These are phyloP conservation scores for Odontothrips loti DNA, from an alignment of 2,888 invertebrate genomes.

Conservation along the genomic window DNA sequence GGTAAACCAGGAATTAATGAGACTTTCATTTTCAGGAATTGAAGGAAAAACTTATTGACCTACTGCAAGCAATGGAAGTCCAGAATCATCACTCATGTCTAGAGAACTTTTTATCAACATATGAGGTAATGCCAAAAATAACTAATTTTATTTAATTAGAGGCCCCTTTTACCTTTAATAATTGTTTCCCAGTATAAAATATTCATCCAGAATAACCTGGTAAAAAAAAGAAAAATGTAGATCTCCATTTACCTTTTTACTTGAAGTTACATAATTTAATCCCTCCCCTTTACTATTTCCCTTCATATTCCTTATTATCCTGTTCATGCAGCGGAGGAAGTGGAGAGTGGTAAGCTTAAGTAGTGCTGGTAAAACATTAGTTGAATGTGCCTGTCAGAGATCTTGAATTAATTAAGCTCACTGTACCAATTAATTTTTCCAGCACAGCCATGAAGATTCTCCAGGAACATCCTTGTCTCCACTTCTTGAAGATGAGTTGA, in stretches of 20 bases:
- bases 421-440: background rate
- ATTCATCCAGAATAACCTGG: too few relatives aligned
- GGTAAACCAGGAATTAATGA: background rate
- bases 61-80: conserved; percentile 40
- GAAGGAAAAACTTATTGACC: background rate
- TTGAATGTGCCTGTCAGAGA: too few relatives aligned
- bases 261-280: background rate
- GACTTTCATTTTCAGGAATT: background rate
- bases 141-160: conserved; percentile 11
- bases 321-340: background rate
- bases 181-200: too few relatives aligned
- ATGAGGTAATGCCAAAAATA: conserved; percentile 12
- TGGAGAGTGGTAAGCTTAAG: background rate
- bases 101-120: background rate
- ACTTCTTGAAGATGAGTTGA: background rate
- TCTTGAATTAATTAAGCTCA: background rate
- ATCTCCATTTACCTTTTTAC: too few relatives aligned
- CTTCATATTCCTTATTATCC: background rate
- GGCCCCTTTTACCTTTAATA: too few relatives aligned
- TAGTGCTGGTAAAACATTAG: too few relatives aligned
- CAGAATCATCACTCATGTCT: conserved; percentile 45
- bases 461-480: background rate
- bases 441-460: conserved; percentile 15
- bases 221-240: too few relatives aligned
- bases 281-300: background rate